Evolutionary conservation across 2,113 vertebrate species (phyloP).

Genomic region (Vidua macroura): DNA sequence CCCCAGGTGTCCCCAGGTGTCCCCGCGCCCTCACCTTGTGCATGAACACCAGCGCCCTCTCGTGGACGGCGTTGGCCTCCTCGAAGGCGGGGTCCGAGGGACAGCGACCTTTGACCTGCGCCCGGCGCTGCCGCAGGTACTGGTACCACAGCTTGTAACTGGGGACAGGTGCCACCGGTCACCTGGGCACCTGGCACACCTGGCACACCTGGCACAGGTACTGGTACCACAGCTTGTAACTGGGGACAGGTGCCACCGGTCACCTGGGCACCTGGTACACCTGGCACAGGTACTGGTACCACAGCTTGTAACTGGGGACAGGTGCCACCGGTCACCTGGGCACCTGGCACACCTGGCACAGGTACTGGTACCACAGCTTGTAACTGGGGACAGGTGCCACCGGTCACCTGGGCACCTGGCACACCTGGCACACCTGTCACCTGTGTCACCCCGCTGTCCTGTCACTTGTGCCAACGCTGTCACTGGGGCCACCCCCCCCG

Average conservation of each 20-base stretch:
- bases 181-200: too few species aligned
- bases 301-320: not conserved
- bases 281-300: not conserved
- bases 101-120: not conserved
- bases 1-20: not conserved
- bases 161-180: not conserved
- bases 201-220: not conserved
- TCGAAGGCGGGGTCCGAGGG: not conserved
- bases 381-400: not conserved
- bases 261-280: too few species aligned
- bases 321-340: too few species aligned
- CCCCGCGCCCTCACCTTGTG: not conserved
- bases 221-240: not conserved
- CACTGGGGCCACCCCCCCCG: too few species aligned
- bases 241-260: not conserved
- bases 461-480: too few species aligned
- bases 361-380: not conserved
- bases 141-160: not conserved
- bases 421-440: too few species aligned
- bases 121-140: not conserved
- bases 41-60: not conserved
- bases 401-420: too few species aligned
- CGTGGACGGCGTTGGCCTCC: not conserved
- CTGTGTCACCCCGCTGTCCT: too few species aligned
- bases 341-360: not conserved